phyloP scores from a whole-genome alignment of 2,113 vertebrate species.

The Alligator sinensis region DNA sequence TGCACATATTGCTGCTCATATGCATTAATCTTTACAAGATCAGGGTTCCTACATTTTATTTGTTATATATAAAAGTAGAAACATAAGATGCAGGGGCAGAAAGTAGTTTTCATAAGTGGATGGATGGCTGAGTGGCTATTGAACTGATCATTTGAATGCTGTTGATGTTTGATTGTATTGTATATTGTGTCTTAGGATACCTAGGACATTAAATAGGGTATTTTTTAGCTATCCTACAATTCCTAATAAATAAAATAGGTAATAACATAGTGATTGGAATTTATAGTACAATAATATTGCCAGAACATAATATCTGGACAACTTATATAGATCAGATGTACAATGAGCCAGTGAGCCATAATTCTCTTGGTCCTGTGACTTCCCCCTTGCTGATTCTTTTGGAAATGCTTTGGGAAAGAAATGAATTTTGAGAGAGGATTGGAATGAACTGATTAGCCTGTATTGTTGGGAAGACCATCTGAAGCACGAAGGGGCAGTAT shows the following conservation, averaged over 20 bases:
- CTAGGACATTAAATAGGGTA: not conserved
- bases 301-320: not conserved
- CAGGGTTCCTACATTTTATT: not conserved
- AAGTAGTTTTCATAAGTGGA: not conserved
- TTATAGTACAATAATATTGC: not conserved
- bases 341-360: not conserved
- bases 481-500: not conserved
- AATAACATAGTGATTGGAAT: not conserved
- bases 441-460: not conserved
- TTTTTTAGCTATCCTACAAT: not conserved
- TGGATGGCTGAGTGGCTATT: not conserved
- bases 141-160: not conserved
- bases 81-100: not conserved
- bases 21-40: not conserved
- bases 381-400: not conserved
- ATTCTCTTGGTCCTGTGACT: not conserved
- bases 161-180: not conserved
- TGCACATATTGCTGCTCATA: not conserved
- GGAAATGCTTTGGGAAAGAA: not conserved
- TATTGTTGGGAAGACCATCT: not conserved
- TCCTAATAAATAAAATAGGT: not conserved
- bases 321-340: not conserved
- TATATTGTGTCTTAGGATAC: not conserved
- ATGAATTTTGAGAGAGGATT: not conserved
- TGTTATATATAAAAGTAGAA: not conserved